phyloP scores from a whole-genome alignment of 1,140 invertebrate species.

The Zophobas atratus region DNA sequence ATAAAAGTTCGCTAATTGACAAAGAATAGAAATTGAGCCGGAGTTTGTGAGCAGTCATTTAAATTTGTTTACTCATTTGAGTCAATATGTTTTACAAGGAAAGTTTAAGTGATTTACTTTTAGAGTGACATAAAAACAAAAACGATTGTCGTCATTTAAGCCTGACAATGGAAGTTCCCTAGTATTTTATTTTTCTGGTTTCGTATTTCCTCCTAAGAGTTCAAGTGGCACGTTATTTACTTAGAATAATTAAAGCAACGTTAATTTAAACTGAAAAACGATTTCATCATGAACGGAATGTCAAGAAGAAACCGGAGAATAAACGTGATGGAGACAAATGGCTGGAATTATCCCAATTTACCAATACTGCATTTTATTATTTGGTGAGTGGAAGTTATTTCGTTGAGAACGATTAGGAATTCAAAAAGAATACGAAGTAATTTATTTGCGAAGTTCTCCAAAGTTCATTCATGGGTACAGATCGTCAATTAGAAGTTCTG shows the following conservation, averaged over 20 bases:
- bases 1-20: too few species aligned
- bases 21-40: too few species aligned
- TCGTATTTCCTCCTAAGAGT: not conserved
- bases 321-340: slow-evolving; percentile 17
- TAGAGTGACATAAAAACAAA: too few species aligned
- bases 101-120: too few species aligned
- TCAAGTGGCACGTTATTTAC: not conserved
- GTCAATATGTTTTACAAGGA: too few species aligned
- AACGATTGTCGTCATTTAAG: not conserved
- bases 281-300: slow-evolving; percentile 1
- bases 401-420: slow-evolving; percentile 14
- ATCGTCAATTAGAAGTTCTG: slow-evolving; percentile 33
- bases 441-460: slow-evolving; percentile 24
- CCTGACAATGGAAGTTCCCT: not conserved
- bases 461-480: slow-evolving; percentile 35
- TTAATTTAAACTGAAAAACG: slow-evolving; percentile 1
- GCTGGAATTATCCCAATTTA: not conserved
- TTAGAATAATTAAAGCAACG: not conserved
- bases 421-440: slow-evolving; percentile 32
- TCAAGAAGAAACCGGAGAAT: slow-evolving; percentile 5
- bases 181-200: not conserved
- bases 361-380: slow-evolving; percentile 18
- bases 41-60: too few species aligned
- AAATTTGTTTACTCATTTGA: too few species aligned
- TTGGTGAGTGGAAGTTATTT: slow-evolving; percentile 8